Evolutionary conservation across 2,113 vertebrate genomes (phyloP).

Genomic region (Chascanopsetta lugubris): DNA sequence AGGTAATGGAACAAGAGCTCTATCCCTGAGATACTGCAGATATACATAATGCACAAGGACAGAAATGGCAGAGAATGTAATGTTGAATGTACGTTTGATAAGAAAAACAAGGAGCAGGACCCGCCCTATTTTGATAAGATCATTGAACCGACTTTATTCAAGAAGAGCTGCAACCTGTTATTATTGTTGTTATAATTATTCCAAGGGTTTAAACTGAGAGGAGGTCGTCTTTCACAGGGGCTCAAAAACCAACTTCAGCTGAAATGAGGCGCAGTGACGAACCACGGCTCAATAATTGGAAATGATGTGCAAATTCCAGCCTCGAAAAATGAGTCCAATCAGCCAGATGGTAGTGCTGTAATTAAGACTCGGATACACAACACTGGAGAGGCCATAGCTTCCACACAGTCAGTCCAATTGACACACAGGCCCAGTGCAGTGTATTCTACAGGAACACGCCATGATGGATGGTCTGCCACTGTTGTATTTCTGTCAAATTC

Average conservation of each 20-base stretch:
- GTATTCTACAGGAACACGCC: too few species aligned
- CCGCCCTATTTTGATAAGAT: background rate
- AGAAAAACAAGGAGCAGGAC: constrained; percentile 31
- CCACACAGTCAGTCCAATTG: background rate
- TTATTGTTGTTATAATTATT: background rate
- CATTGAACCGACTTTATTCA: background rate
- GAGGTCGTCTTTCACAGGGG: background rate
- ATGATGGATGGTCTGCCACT: too few species aligned
- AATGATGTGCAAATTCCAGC: background rate
- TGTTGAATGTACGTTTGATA: constrained; percentile 45
- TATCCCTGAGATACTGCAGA: constrained; percentile 17
- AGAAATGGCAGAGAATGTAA: constrained; percentile 43
- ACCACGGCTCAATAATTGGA: background rate
- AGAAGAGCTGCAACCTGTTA: background rate
- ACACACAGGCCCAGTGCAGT: background rate
- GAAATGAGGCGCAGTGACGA: background rate
- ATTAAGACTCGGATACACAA: background rate
- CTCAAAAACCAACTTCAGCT: background rate
- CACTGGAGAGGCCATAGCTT: background rate
- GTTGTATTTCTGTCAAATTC: background rate
- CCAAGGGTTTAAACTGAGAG: background rate
- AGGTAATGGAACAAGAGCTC: constrained; percentile 17
- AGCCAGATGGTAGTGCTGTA: background rate
- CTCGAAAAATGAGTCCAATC: background rate
- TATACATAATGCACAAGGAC: constrained; percentile 54